phyloP scores from a whole-genome alignment of 2,797 vertebrate genomes.

The Epinephelus coioides region DNA sequence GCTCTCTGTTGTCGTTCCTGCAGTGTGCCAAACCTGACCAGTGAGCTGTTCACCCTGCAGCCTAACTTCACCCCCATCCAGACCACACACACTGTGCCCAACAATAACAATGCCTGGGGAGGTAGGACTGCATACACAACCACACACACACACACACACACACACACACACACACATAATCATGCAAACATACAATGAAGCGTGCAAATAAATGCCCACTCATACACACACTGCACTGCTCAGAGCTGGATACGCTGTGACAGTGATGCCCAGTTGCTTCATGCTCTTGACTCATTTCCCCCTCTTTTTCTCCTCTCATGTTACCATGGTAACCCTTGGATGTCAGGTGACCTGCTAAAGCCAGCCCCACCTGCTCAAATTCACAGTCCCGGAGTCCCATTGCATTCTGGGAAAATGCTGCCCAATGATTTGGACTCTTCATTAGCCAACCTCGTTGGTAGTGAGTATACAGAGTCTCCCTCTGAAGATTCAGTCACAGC shows the following conservation, averaged over 20 bases:
- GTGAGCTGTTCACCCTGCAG: conserved; percentile 93
- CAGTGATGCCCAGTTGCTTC: conserved; percentile 38
- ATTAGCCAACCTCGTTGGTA: conserved; percentile 92
- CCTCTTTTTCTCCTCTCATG: conserved; percentile 39
- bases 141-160: conserved; percentile 21
- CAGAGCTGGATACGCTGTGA: conserved; percentile 41
- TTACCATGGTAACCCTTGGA: conserved; percentile 76
- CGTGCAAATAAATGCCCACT: conserved; percentile 18
- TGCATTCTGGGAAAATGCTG: conserved; percentile 87
- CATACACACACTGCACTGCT: conserved; percentile 3
- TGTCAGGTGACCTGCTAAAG: conserved; percentile 89
- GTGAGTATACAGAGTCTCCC: conserved; percentile 81
- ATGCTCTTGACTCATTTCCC: conserved; percentile 53
- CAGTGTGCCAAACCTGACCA: conserved; percentile 92
- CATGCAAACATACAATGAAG: conserved; percentile 26
- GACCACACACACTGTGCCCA: conserved; percentile 90
- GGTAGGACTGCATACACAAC: conserved; percentile 79
- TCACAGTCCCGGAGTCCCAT: conserved; percentile 81
- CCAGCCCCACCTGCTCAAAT: conserved; percentile 85
- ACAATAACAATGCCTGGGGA: conserved; percentile 90
- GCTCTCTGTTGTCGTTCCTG: conserved; percentile 27
- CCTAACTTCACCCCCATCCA: conserved; percentile 90
- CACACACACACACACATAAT: not conserved
- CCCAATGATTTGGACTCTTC: conserved; percentile 91
- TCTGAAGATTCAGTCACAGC: conserved; percentile 9